Evolutionary conservation across 2,113 vertebrate species (phyloP).

Genomic region (Ctenomys sociabilis): DNA sequence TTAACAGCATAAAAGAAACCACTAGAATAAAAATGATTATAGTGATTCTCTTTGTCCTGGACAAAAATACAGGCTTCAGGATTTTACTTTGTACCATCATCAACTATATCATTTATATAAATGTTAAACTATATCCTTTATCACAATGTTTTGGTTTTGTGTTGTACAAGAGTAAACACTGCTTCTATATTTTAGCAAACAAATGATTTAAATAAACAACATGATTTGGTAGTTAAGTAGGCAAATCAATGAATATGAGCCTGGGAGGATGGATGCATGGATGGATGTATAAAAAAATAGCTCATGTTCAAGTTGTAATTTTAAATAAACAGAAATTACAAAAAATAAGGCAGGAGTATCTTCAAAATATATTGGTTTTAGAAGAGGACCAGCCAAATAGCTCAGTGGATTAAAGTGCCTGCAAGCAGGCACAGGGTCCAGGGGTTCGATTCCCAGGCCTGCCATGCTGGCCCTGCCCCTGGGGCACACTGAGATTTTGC

Average conservation of each 20-base stretch:
- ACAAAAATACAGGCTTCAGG: neutral
- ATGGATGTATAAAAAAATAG: neutral
- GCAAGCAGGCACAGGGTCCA: no score
- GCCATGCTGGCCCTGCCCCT: no score
- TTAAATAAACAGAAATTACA: neutral
- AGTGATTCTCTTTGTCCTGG: neutral
- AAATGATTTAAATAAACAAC: neutral
- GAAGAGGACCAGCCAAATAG: no score
- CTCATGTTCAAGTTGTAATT: neutral
- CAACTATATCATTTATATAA: neutral
- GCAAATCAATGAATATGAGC: neutral
- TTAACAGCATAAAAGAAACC: constrained; percentile 36
- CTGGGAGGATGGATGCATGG: neutral
- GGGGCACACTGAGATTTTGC: no score
- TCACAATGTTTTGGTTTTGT: neutral
- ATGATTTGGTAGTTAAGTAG: neutral
- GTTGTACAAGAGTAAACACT: neutral
- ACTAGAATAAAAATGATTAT: constrained; percentile 6
- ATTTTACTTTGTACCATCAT: neutral
- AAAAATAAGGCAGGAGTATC: neutral
- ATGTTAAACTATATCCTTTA: constrained; percentile 3
- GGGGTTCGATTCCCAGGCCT: no score
- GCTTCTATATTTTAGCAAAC: neutral
- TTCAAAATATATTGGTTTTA: neutral
- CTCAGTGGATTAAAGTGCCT: no score